Percentiles rank a stretch among this genome's conserved stretches.
Conservation (phyloP, 2,888 invertebrate genomes). For the Tiliacea aurago region DNA sequence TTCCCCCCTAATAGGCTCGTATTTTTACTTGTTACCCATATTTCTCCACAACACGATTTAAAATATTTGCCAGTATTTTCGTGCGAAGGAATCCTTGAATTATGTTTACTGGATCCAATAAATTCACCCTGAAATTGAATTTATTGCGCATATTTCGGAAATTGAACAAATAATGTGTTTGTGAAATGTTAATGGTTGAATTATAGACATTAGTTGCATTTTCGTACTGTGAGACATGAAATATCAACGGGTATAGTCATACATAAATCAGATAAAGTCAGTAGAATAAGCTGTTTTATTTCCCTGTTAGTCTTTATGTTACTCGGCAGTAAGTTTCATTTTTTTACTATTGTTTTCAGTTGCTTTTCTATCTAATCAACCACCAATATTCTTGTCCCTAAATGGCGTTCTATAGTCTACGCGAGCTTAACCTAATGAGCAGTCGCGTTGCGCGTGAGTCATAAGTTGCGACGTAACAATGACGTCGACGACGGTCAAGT, state of each 20-base stretch:
- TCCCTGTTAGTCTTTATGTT: too few relatives aligned
- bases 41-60: slow-evolving; percentile 25
- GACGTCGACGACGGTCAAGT: too few relatives aligned
- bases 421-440: too few relatives aligned
- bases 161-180: slow-evolving; percentile 43
- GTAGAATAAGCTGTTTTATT: neutral
- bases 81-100: slow-evolving; percentile 16
- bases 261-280: neutral
- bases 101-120: slow-evolving; percentile 41
- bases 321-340: neutral
- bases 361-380: neutral
- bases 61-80: slow-evolving; percentile 43
- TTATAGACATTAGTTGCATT: slow-evolving; percentile 21
- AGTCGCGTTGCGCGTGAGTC: too few relatives aligned
- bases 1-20: slow-evolving; percentile 28
- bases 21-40: slow-evolving; percentile 40
- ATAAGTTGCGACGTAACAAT: too few relatives aligned
- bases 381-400: neutral
- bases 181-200: slow-evolving; percentile 13
- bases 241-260: neutral
- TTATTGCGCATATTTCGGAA: slow-evolving; percentile 50
- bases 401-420: neutral
- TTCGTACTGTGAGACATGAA: neutral
- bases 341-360: neutral
- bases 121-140: slow-evolving; percentile 50